phyloP scores from a whole-genome alignment of 2,113 vertebrate species.

The Cariama cristata region DNA sequence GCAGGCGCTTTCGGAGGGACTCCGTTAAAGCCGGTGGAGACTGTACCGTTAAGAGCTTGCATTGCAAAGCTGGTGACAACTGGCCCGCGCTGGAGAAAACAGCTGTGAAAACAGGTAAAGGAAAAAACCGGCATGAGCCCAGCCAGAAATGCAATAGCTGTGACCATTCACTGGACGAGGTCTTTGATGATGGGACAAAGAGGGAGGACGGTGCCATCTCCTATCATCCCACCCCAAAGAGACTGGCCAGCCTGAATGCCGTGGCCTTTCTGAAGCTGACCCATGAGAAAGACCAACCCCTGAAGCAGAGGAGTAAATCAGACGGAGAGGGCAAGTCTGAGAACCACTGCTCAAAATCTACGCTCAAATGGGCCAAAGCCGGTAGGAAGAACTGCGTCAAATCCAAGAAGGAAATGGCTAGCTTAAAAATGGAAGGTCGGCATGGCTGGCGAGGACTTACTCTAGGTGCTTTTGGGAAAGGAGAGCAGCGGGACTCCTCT shows the following conservation, averaged over 20 bases:
- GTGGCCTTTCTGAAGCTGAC: conserved; percentile 93
- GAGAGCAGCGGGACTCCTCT: conserved; percentile 58
- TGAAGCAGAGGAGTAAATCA: conserved; percentile 69
- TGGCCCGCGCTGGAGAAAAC: conserved; percentile 71
- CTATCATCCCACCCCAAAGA: conserved; percentile 87
- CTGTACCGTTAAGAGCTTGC: conserved; percentile 66
- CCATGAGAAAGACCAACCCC: conserved; percentile 81
- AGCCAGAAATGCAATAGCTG: conserved; percentile 63
- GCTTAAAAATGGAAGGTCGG: conserved; percentile 75
- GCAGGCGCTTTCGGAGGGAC: conserved; percentile 73
- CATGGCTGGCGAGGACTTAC: conserved; percentile 54
- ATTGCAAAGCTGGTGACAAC: conserved; percentile 46
- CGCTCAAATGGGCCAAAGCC: conserved; percentile 78
- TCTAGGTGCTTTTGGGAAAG: conserved; percentile 43
- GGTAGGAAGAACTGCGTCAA: conserved; percentile 82
- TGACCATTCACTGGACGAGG: conserved; percentile 68
- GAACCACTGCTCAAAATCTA: conserved; percentile 63
- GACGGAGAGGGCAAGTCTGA: conserved; percentile 63
- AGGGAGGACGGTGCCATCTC: conserved; percentile 62
- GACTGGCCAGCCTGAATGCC: conserved; percentile 94
- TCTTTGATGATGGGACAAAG: conserved; percentile 73
- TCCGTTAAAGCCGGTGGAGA: conserved; percentile 40
- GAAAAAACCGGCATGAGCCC: conserved; percentile 57
- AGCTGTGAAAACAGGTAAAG: conserved; percentile 26
- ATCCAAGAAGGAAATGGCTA: conserved; percentile 80